These are phyloP conservation scores for Propithecus deckenii DNA, from an alignment of 2,797 vertebrate genomes.

Conservation along the genomic window DNA sequence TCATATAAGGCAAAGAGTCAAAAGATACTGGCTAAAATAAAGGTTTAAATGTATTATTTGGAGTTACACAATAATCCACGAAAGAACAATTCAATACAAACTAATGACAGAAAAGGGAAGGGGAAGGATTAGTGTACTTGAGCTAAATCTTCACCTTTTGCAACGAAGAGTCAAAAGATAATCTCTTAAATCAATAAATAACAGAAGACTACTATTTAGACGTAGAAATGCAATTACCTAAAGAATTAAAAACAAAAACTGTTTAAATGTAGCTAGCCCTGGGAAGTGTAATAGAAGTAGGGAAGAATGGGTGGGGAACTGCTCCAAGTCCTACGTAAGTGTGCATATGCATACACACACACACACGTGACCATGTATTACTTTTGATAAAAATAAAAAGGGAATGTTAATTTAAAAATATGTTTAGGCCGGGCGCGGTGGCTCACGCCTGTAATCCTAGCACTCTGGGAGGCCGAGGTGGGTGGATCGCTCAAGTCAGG, in stretches of 20 bases:
- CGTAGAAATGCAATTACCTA: background rate
- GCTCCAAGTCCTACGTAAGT: background rate
- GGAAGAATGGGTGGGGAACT: background rate
- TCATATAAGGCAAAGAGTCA: background rate
- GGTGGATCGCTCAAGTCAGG: too few relatives aligned
- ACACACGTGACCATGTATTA: background rate
- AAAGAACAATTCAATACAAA: background rate
- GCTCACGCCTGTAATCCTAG: too few relatives aligned
- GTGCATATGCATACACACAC: background rate
- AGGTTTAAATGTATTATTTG: background rate
- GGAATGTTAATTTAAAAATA: background rate
- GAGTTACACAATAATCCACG: background rate
- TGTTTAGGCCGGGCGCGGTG: too few relatives aligned
- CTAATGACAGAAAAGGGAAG: background rate
- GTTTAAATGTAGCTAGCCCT: background rate
- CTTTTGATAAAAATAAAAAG: slow-evolving; percentile 4
- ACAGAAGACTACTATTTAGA: background rate
- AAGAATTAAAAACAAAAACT: background rate
- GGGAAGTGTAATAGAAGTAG: background rate
- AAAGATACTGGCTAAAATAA: background rate
- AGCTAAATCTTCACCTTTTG: background rate
- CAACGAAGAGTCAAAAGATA: background rate
- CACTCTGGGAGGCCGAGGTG: too few relatives aligned
- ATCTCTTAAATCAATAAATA: background rate
- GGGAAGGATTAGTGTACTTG: background rate